These are phyloP conservation scores for Acrossocheilus wenchowensis DNA, from an alignment of 2,797 vertebrate genomes.

Conservation along the genomic window DNA sequence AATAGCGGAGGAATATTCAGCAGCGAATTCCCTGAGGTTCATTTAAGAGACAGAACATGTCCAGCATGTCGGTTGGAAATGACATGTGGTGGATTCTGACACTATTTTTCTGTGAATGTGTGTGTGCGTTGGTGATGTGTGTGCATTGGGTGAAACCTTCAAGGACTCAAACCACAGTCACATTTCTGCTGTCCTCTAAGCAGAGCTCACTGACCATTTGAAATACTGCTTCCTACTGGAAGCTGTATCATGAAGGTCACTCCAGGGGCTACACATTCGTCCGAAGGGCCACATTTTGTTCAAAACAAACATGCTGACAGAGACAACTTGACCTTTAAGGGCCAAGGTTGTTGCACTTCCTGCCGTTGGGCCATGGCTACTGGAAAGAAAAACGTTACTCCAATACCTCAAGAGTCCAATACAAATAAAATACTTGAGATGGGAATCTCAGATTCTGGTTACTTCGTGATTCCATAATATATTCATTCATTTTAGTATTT, in stretches of 20 bases:
- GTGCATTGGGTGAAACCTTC: constrained; percentile 28
- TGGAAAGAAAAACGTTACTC: background rate
- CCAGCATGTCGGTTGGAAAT: constrained; percentile 52
- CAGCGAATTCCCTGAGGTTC: constrained; percentile 53
- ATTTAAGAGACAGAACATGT: constrained; percentile 58
- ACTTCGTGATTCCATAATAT: background rate
- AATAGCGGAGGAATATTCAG: constrained; percentile 28
- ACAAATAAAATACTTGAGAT: background rate
- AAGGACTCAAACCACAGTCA: constrained; percentile 9
- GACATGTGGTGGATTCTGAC: constrained; percentile 54
- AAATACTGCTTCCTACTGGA: constrained; percentile 13
- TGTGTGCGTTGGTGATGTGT: constrained; percentile 29
- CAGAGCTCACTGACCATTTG: background rate
- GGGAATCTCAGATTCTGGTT: background rate
- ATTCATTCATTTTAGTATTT: background rate
- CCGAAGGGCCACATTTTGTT: background rate
- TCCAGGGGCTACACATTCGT: background rate
- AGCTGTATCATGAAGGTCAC: constrained; percentile 18
- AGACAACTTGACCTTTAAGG: constrained; percentile 33
- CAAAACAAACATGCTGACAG: constrained; percentile 16
- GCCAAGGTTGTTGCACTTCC: background rate
- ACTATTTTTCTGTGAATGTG: constrained; percentile 35
- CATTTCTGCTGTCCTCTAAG: background rate
- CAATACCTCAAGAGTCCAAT: background rate
- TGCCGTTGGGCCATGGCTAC: background rate